Base-by-base conservation (phyloP, 2,797 vertebrate genomes). In the Chromobotia macracanthus region DNA sequence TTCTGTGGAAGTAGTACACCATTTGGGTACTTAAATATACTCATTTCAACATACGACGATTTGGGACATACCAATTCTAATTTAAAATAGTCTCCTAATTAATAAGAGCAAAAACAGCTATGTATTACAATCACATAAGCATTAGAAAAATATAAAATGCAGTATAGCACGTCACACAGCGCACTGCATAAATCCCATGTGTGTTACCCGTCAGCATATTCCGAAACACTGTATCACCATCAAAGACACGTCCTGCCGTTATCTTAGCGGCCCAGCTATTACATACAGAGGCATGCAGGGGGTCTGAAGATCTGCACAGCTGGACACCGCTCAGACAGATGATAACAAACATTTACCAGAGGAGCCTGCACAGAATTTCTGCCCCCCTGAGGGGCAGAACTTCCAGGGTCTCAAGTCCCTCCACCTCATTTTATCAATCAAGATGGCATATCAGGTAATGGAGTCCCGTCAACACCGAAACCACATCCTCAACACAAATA, bases 271-370 rank as follows among this genome's bases (percentile, higher is more conserved):
- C 51, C 72, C 25, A 55, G n/a, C 23, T 44, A 51, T 55, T 35
- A 65, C 61, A 75, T 58, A 64, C 74, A 50, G 23, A 18, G 38
- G 71, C 48, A 60, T 28, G 16, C 13, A 15, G 51, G 19, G 56
- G 35, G 0, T 79, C 46, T 72, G 70, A 50, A 67, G 44, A 38
- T 58, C 44, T 75, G 18, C 55, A 48, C 70, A 84, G 74, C 64
- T 80, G 74, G 77, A 78, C 10, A 71, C 28, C 69, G 41, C 10
- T 67, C 64, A 73, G 44, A 23, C 11, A 31, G 23, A 38, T 67
- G 44, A 77, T 64, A 55, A 73, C 46, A 58, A 76, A 53, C 18
- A 50, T 25, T 8, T 71, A 51, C 74, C 80, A 80, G 79, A 80
- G 53, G 19, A 78, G 7, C 23, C 58, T 50, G 61, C n/a, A 53